Evolutionary conservation across 2,113 vertebrate species (phyloP).

Genomic region (Thinocorus orbignyianus): DNA sequence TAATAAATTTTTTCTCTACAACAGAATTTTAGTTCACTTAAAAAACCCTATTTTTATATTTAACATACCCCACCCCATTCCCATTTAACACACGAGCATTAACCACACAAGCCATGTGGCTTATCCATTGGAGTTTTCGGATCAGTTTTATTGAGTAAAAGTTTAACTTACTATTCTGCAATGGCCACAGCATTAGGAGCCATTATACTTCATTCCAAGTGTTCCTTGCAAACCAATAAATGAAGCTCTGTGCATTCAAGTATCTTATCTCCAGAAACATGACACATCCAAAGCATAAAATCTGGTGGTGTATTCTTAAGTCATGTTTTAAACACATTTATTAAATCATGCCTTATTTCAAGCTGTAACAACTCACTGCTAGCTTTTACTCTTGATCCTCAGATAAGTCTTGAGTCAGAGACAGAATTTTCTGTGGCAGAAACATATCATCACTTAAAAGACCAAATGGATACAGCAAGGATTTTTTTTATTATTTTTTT

Average conservation of each 20-base stretch:
- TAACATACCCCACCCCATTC: not conserved
- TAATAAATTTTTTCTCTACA: not conserved
- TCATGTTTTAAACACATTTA: not conserved
- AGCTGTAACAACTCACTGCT: not conserved
- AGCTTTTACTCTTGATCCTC: not conserved
- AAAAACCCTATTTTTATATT: not conserved
- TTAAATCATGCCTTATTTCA: not conserved
- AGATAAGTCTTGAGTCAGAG: not conserved
- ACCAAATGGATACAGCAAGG: not conserved
- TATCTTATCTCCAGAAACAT: not conserved
- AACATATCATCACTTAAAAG: not conserved
- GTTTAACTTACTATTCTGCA: not conserved
- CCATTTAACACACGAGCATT: not conserved
- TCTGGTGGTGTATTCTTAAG: too few species aligned
- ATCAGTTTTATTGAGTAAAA: not conserved
- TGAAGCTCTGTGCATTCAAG: not conserved
- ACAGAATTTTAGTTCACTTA: not conserved
- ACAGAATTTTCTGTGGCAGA: not conserved
- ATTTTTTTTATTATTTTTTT: not conserved
- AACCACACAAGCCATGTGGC: not conserved
- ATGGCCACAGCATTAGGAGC: not conserved
- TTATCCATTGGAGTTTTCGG: not conserved
- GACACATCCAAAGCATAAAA: not conserved
- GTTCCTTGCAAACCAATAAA: not conserved
- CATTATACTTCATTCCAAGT: not conserved